Conservation (phyloP, 92 coral and sea anemone genomes). For the Palythoa heliodiscus region DNA sequence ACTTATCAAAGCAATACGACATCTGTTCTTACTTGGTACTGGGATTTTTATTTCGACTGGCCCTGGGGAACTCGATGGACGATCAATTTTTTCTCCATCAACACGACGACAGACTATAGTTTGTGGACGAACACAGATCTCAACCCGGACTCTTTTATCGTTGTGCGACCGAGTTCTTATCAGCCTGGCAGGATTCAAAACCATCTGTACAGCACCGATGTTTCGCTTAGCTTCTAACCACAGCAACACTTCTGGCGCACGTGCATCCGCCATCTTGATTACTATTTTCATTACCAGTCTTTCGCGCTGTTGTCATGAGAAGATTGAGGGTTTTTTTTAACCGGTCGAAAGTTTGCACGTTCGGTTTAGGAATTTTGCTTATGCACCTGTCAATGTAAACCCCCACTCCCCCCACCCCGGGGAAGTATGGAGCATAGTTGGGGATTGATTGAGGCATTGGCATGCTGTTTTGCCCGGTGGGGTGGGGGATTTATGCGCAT, state of each 20-base stretch:
- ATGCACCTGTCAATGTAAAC: too few species aligned
- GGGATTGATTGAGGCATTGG: too few species aligned
- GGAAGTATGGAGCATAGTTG: too few species aligned
- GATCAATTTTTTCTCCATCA: not conserved
- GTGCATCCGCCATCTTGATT: slow-evolving; percentile 33
- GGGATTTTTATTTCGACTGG: slow-evolving; percentile 12
- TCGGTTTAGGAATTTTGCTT: too few species aligned
- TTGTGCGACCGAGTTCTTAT: not conserved
- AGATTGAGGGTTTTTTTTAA: too few species aligned
- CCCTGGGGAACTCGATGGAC: not conserved
- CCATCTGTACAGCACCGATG: slow-evolving; percentile 27
- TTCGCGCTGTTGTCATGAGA: not conserved
- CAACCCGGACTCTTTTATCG: not conserved
- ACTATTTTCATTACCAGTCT: slow-evolving; percentile 10
- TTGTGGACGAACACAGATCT: slow-evolving; percentile 21
- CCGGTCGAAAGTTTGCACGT: too few species aligned
- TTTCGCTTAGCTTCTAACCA: slow-evolving; percentile 34
- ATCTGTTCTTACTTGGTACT: not conserved
- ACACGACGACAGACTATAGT: not conserved
- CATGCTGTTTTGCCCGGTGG: too few species aligned
- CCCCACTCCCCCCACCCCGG: too few species aligned
- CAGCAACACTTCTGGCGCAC: slow-evolving; percentile 17
- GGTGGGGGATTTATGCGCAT: too few species aligned
- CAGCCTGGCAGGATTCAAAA: slow-evolving; percentile 14
- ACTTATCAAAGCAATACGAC: not conserved